These are phyloP conservation scores for Platycercus adscitus DNA, from an alignment of 2,113 vertebrate species.

Conservation along the genomic window DNA sequence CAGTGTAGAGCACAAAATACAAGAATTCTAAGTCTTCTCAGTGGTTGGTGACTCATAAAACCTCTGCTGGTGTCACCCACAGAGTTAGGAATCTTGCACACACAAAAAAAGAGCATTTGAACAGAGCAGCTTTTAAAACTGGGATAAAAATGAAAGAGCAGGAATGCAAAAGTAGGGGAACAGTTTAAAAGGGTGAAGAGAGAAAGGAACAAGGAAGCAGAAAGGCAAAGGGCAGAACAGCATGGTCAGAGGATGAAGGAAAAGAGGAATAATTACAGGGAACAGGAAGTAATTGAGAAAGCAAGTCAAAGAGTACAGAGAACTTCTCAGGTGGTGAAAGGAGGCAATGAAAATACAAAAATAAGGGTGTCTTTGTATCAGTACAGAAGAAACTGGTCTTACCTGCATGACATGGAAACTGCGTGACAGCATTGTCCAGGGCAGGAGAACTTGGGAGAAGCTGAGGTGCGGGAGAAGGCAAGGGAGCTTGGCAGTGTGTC, in stretches of 20 bases:
- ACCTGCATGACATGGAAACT: not conserved
- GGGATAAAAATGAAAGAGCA: not conserved
- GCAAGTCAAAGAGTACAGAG: not conserved
- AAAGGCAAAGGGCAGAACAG: not conserved
- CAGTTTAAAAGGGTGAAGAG: not conserved
- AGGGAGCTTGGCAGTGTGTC: not conserved
- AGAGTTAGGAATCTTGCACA: not conserved
- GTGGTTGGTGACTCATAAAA: not conserved
- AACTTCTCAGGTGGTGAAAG: not conserved
- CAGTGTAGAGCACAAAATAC: not conserved
- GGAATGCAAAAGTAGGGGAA: not conserved
- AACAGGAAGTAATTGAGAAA: not conserved
- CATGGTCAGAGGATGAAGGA: not conserved
- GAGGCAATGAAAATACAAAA: not conserved
- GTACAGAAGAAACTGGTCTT: not conserved
- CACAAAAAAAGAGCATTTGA: not conserved
- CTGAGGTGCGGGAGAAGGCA: not conserved
- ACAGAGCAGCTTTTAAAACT: not conserved
- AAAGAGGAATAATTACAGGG: not conserved
- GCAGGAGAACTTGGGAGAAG: not conserved
- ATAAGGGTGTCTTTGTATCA: not conserved
- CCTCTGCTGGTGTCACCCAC: constrained; percentile 3
- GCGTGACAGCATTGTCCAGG: not conserved
- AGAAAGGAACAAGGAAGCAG: not conserved
- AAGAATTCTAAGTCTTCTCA: not conserved